Percentiles rank a stretch among this genome's conserved stretches.
phyloP scores from a whole-genome alignment of 2,888 invertebrate species.

The Tubiluchus corallicola region DNA sequence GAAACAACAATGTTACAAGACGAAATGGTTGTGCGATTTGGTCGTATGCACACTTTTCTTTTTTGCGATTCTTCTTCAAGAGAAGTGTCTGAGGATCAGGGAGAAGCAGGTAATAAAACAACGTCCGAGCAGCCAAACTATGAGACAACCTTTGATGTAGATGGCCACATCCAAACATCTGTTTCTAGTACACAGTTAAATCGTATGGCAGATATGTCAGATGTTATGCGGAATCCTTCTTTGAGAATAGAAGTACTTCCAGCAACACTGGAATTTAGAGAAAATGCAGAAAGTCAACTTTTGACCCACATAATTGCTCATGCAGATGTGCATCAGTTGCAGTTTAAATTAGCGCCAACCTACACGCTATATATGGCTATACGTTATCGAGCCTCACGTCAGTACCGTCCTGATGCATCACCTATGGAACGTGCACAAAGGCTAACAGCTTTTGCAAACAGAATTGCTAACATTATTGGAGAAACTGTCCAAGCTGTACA shows the following conservation, averaged over 20 bases:
- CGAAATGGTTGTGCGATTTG: slow-evolving; percentile 33
- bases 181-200: slow-evolving; percentile 65
- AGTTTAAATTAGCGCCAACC: slow-evolving; percentile 88
- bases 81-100: too few species aligned
- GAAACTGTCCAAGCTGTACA: slow-evolving; percentile 64
- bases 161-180: slow-evolving; percentile 78
- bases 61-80: slow-evolving; percentile 34
- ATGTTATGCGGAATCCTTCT: slow-evolving; percentile 14
- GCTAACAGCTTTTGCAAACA: slow-evolving; percentile 68
- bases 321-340: slow-evolving; percentile 38
- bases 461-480: slow-evolving; percentile 70
- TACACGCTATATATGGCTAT: slow-evolving; percentile 89
- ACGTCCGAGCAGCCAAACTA: too few species aligned
- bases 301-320: slow-evolving; percentile 68
- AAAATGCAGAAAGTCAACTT: slow-evolving; percentile 82
- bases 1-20: slow-evolving; percentile 71
- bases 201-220: slow-evolving; percentile 40
- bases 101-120: too few species aligned
- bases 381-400: slow-evolving; percentile 77
- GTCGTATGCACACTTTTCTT: slow-evolving; percentile 34
- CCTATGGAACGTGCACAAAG: slow-evolving; percentile 80
- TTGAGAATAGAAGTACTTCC: slow-evolving; percentile 46
- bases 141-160: slow-evolving; percentile 63
- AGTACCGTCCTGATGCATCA: slow-evolving; percentile 75
- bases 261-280: slow-evolving; percentile 81